Evolutionary conservation across 1,140 invertebrate genomes (phyloP).

Genomic region (Rhagoletis zephyria): DNA sequence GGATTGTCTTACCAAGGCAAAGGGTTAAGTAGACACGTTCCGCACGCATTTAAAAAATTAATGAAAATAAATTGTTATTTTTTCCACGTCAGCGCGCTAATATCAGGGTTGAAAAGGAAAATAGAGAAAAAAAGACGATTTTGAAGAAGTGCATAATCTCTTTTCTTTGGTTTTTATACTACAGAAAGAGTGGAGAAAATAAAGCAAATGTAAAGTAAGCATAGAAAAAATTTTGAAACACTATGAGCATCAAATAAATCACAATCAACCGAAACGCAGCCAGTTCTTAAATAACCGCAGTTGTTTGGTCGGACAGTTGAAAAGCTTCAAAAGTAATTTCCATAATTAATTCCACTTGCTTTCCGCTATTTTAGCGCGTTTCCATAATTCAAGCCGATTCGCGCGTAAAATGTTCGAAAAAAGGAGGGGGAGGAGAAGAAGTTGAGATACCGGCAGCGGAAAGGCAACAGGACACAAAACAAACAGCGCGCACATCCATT

Average conservation of each 20-base stretch:
- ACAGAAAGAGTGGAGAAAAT: not conserved
- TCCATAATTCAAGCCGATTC: slow-evolving; percentile 60
- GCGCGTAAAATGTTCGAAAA: not conserved
- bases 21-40: slow-evolving; percentile 64
- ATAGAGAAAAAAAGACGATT: not conserved
- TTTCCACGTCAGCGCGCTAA: slow-evolving; percentile 35
- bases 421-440: not conserved
- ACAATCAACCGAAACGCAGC: slow-evolving; percentile 6
- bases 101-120: not conserved
- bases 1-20: slow-evolving; percentile 57
- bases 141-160: not conserved
- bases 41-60: slow-evolving; percentile 63
- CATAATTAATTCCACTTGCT: slow-evolving; percentile 71
- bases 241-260: slow-evolving; percentile 43
- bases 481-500: slow-evolving; percentile 51
- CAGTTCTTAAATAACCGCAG: slow-evolving; percentile 58
- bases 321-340: slow-evolving; percentile 66
- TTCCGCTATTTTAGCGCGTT: slow-evolving; percentile 61
- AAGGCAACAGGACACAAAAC: not conserved
- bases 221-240: slow-evolving; percentile 13
- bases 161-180: not conserved
- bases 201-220: not conserved
- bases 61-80: slow-evolving; percentile 73
- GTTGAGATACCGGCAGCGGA: not conserved
- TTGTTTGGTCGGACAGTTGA: slow-evolving; percentile 27